phyloP scores from a whole-genome alignment of 2,797 vertebrate genomes.

The Cygnus olor region DNA sequence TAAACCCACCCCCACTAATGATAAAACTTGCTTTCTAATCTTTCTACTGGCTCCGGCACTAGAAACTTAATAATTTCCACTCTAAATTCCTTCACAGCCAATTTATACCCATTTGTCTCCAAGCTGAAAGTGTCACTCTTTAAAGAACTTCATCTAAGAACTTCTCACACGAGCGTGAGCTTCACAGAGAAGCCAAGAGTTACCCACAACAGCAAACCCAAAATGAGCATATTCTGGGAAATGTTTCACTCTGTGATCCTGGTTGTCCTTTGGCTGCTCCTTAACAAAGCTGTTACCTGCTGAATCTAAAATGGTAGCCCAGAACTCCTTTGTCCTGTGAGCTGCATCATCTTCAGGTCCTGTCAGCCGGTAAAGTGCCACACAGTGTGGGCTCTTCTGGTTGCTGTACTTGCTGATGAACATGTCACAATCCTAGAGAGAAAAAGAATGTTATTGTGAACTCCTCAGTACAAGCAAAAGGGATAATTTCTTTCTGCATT shows the following conservation, averaged over 20 bases:
- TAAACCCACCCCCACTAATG: background rate
- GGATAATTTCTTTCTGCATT: background rate
- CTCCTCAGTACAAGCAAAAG: background rate
- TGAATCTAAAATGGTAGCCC: constrained; percentile 85
- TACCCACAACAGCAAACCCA: background rate
- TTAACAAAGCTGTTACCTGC: constrained; percentile 74
- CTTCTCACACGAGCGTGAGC: background rate
- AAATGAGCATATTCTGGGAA: background rate
- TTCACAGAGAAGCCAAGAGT: background rate
- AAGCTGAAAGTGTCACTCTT: background rate
- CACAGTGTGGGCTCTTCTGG: constrained; percentile 82
- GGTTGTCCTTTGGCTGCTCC: background rate
- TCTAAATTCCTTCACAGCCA: background rate
- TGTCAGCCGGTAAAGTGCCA: constrained; percentile 83
- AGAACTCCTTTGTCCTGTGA: constrained; percentile 81
- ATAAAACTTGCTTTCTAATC: background rate
- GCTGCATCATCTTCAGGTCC: constrained; percentile 75
- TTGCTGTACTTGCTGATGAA: constrained; percentile 86
- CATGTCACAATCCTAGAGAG: constrained; percentile 82
- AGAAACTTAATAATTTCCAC: background rate
- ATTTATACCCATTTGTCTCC: background rate
- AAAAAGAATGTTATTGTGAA: background rate
- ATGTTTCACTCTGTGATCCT: background rate
- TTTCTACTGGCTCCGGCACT: background rate
- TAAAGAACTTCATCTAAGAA: background rate